Conservation (phyloP, 1,140 invertebrate species). For the Lamellibrachia luymesi region DNA sequence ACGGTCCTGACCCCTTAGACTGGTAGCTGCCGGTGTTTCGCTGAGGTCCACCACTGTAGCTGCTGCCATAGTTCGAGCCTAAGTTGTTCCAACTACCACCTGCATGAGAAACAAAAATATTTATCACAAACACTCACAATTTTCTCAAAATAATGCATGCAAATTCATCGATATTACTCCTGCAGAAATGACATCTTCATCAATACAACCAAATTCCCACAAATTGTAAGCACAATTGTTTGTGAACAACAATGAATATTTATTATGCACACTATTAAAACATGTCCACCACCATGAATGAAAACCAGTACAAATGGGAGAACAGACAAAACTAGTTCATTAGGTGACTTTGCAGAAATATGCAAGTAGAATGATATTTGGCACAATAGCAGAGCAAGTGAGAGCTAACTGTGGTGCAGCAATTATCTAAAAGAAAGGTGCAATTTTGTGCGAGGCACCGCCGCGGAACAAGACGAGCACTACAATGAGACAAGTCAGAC, state of each 20-base stretch:
- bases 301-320: not conserved
- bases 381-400: not conserved
- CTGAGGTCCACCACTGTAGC: not conserved
- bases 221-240: not conserved
- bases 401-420: not conserved
- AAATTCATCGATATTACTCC: not conserved
- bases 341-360: not conserved
- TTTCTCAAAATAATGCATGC: constrained; percentile 4
- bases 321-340: not conserved
- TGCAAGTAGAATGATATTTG: not conserved
- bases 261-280: not conserved
- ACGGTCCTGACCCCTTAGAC: not conserved
- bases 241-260: not conserved
- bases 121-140: not conserved
- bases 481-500: not conserved
- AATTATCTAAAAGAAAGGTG: not conserved
- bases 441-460: not conserved
- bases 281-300: not conserved
- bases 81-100: not conserved
- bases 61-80: not conserved
- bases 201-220: not conserved
- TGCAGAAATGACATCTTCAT: not conserved
- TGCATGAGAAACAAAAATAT: not conserved
- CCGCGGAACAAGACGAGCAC: not conserved
- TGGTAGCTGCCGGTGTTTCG: not conserved